phyloP scores from a whole-genome alignment of 2,113 vertebrate genomes.

The Panthera tigris region DNA sequence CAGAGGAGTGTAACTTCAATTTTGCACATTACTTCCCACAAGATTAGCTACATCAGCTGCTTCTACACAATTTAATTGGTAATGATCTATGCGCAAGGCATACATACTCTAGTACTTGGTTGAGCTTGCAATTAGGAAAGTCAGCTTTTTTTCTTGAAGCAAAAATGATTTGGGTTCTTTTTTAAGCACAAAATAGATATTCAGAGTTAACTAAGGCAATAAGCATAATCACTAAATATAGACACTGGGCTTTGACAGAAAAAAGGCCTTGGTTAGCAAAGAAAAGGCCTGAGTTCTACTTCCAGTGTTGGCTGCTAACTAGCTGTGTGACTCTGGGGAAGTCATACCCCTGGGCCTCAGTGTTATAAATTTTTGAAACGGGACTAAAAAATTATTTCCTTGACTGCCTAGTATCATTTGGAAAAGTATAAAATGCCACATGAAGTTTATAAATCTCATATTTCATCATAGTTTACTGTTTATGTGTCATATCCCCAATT shows the following conservation, averaged over 20 bases:
- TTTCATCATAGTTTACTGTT: conserved; percentile 3
- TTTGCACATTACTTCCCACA: background rate
- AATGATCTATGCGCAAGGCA: conserved; percentile 54
- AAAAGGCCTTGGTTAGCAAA: conserved; percentile 50
- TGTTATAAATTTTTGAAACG: background rate
- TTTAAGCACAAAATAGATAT: conserved; percentile 69
- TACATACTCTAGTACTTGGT: conserved; percentile 40
- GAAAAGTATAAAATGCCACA: conserved; percentile 5
- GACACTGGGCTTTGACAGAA: conserved; percentile 32
- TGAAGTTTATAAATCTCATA: conserved; percentile 23
- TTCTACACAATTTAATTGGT: conserved; percentile 57
- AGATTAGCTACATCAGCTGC: conserved; percentile 63
- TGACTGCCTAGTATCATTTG: background rate
- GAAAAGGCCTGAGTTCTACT: conserved; percentile 35
- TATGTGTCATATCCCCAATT: background rate
- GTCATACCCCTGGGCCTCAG: background rate
- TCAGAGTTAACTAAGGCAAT: conserved; percentile 65
- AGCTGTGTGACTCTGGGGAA: conserved; percentile 23
- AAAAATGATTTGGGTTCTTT: conserved; percentile 73
- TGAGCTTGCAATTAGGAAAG: conserved; percentile 64
- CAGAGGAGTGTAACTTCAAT: background rate
- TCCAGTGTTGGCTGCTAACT: conserved; percentile 55
- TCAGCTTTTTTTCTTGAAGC: conserved; percentile 74
- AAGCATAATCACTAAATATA: conserved; percentile 73
- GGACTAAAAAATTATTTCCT: background rate